These are phyloP conservation scores for Tenodera sinensis DNA, from an alignment of 2,888 invertebrate genomes.

Conservation along the genomic window DNA sequence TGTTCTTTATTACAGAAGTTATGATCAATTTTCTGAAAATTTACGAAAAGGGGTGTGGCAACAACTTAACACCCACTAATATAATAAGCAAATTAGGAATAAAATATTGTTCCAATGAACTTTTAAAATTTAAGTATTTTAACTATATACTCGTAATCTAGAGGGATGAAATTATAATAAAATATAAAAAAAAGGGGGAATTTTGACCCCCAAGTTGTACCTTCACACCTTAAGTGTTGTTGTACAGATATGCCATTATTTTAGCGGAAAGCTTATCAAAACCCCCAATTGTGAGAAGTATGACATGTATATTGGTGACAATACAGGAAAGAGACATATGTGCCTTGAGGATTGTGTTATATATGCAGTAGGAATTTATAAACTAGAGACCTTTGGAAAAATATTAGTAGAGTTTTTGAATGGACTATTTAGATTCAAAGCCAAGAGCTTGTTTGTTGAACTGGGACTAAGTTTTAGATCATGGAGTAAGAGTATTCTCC, in stretches of 20 bases:
- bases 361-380: background rate
- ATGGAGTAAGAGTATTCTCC: background rate
- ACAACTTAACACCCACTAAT: no score
- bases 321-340: background rate
- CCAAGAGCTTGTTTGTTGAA: background rate
- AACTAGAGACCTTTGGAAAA: background rate
- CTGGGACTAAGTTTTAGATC: background rate
- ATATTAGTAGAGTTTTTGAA: background rate
- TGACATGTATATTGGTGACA: background rate
- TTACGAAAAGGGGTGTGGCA: no score
- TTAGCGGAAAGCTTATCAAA: background rate
- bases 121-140: no score
- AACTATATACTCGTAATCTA: no score
- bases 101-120: no score
- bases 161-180: no score
- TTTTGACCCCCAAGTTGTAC: no score
- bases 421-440: background rate
- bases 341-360: background rate
- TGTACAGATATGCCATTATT: background rate
- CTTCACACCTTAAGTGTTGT: conserved; percentile 44
- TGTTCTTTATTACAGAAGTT: no score
- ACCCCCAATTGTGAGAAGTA: background rate
- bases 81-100: no score
- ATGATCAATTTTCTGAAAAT: no score
- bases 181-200: no score